Evolutionary conservation across 2,888 invertebrate species (phyloP).

Genomic region (Tolmerus cingulatus): DNA sequence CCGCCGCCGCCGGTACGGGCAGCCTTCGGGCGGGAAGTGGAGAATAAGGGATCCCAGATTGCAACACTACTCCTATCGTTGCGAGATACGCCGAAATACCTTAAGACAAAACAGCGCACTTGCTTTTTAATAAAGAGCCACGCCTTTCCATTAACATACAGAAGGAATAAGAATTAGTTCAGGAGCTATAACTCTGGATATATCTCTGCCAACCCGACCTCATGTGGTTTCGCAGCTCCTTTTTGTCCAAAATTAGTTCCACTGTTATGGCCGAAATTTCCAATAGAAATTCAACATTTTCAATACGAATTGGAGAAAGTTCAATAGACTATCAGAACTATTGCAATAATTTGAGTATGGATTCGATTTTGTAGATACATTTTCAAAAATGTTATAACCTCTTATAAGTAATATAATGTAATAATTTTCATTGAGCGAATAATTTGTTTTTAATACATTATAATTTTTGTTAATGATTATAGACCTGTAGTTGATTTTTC

Average conservation of each 20-base stretch:
- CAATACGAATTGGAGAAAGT: no score
- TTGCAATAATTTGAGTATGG: no score
- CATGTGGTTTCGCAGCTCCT: not conserved
- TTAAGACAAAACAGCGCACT: not conserved
- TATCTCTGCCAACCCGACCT: not conserved
- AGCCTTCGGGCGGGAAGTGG: not conserved
- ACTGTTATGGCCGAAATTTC: no score
- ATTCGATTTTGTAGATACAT: no score
- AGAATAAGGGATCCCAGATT: not conserved
- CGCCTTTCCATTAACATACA: not conserved
- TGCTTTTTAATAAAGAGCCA: not conserved
- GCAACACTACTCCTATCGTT: not conserved
- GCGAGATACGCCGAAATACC: not conserved
- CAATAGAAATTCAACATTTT: no score
- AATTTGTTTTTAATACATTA: no score
- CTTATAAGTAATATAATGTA: no score
- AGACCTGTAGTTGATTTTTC: no score
- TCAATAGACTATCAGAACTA: no score
- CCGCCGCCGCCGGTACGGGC: not conserved
- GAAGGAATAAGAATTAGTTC: not conserved
- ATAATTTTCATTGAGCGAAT: no score
- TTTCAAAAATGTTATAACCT: no score
- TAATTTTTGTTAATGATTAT: no score
- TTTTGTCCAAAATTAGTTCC: not conserved
- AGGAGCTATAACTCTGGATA: not conserved